phyloP scores from a whole-genome alignment of 37 sponge, comb jelly and placozoan species.

The Beroe forskalii region DNA sequence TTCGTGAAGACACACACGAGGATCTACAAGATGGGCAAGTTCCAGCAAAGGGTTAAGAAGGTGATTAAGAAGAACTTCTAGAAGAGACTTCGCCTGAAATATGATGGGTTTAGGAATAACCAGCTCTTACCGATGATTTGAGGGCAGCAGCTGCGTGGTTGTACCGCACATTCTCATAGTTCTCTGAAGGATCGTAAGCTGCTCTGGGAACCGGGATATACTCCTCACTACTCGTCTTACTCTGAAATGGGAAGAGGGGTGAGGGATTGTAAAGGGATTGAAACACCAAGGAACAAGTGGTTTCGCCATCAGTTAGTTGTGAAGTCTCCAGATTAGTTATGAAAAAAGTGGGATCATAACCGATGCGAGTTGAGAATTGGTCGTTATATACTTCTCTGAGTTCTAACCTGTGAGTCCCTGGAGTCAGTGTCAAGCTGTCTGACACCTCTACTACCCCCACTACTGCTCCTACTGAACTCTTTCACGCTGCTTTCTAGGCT shows the following conservation, averaged over 20 bases:
- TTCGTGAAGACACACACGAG: too few species aligned
- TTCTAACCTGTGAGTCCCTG: conserved; percentile 60
- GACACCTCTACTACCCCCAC: neutral
- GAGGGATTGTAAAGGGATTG: neutral
- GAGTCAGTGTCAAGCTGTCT: conserved; percentile 32
- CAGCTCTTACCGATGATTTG: neutral
- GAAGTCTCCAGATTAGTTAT: too few species aligned
- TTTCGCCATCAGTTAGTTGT: too few species aligned
- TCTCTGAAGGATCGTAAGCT: conserved; percentile 39
- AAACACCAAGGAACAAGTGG: neutral
- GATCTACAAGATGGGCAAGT: too few species aligned
- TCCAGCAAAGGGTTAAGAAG: too few species aligned
- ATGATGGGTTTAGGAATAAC: too few species aligned
- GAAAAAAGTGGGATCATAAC: too few species aligned
- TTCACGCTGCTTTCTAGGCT: conserved; percentile 8
- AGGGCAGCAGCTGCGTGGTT: neutral
- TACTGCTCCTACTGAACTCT: neutral
- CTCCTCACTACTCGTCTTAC: conserved; percentile 61
- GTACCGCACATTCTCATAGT: conserved; percentile 63
- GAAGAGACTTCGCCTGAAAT: too few species aligned
- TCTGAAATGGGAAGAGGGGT: neutral
- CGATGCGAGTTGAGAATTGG: too few species aligned
- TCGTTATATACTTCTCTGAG: neutral
- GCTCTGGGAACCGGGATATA: conserved; percentile 45
- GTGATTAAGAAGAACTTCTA: too few species aligned